A percentile compares a stretch with the other conserved stretches of the same genome.
Evolutionary conservation across 2,797 vertebrate genomes (phyloP).

Genomic region (Smutsia temminckii): DNA sequence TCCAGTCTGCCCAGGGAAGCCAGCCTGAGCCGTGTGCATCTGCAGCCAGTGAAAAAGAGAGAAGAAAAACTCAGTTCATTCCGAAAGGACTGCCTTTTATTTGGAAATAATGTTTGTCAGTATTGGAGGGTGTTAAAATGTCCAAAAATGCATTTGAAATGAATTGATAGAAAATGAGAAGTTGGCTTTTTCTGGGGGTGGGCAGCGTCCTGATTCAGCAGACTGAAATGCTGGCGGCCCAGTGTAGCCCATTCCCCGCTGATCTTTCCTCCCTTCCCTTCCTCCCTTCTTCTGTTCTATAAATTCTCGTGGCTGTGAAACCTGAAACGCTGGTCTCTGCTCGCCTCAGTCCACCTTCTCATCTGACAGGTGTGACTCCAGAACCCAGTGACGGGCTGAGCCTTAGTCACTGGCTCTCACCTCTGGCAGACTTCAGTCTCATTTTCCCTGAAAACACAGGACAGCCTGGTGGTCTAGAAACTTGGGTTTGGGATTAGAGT

Average conservation of each 20-base stretch:
- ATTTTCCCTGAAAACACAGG: neutral
- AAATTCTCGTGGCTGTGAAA: neutral
- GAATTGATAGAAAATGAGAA: neutral
- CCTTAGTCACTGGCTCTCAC: neutral
- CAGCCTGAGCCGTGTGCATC: neutral
- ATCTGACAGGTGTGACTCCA: neutral
- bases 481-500: neutral
- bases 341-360: neutral
- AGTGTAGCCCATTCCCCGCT: accelerated
- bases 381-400: neutral
- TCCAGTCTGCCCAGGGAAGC: neutral
- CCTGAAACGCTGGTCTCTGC: neutral
- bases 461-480: neutral
- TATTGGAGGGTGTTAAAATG: neutral
- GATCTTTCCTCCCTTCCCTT: neutral
- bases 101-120: neutral
- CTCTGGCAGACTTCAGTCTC: neutral
- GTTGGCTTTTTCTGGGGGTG: neutral
- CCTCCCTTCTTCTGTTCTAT: too few species aligned
- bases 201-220: neutral
- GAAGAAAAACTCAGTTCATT: neutral
- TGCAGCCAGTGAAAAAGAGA: neutral
- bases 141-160: neutral
- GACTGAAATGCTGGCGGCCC: neutral
- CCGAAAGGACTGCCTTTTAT: neutral